These are phyloP conservation scores for Willisornis vidua DNA, from an alignment of 2,113 vertebrate species.

Conservation along the genomic window DNA sequence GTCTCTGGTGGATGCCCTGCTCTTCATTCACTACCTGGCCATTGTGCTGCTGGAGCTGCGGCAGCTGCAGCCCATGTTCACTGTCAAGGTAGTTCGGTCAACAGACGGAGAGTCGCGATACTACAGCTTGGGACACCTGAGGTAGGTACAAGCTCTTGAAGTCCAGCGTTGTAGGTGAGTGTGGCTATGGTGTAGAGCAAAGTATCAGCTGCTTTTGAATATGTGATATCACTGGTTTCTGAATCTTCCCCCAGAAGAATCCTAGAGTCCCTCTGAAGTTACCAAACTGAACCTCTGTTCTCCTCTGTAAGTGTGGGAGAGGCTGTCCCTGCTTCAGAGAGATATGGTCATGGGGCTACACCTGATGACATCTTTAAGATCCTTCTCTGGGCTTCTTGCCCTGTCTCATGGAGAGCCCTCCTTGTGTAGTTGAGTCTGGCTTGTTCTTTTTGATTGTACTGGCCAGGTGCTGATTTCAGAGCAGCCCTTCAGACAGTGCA, in stretches of 20 bases:
- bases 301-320: not conserved
- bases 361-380: not conserved
- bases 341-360: not conserved
- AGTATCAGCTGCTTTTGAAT: not conserved
- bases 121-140: slow-evolving; percentile 91
- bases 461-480: not conserved
- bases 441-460: accelerated
- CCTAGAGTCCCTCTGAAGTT: not conserved
- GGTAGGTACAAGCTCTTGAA: slow-evolving; percentile 66
- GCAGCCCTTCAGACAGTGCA: not conserved
- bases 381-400: not conserved
- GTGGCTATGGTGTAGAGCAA: accelerated
- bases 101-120: slow-evolving; percentile 88
- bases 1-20: slow-evolving; percentile 92
- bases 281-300: not conserved
- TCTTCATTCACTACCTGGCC: slow-evolving; percentile 95
- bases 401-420: not conserved
- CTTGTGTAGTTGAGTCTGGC: not conserved
- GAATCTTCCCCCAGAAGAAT: not conserved
- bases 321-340: not conserved
- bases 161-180: accelerated
- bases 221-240: accelerated
- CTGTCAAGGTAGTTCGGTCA: slow-evolving; percentile 87
- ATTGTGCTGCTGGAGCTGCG: slow-evolving; percentile 92
- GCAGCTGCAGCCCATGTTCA: slow-evolving; percentile 89